Conservation (phyloP, 2,797 vertebrate species). For the Pipistrellus pipistrellus region DNA sequence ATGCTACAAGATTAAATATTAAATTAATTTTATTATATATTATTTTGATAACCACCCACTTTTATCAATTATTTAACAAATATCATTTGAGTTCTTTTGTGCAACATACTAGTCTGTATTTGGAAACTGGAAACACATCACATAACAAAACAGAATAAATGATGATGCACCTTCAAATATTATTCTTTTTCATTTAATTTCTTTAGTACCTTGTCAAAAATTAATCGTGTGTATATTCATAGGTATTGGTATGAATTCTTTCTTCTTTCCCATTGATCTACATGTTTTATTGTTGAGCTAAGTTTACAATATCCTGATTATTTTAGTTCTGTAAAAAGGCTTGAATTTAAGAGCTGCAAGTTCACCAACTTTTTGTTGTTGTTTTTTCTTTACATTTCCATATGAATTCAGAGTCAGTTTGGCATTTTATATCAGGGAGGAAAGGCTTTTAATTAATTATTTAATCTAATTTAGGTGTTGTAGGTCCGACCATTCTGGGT, state of each 20-base stretch:
- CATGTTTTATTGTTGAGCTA: neutral
- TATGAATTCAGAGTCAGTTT: neutral
- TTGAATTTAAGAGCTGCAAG: neutral
- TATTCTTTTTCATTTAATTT: neutral
- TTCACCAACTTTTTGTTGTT: neutral
- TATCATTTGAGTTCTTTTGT: neutral
- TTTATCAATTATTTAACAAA: neutral
- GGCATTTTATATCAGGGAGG: neutral
- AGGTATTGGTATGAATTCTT: neutral
- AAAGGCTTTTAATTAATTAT: neutral
- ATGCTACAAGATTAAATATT: neutral
- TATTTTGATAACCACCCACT: neutral
- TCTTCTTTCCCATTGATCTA: neutral
- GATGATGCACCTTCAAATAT: neutral
- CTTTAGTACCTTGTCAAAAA: neutral
- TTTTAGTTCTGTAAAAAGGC: neutral
- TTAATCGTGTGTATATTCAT: neutral
- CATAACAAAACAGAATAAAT: neutral
- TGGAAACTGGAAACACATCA: neutral
- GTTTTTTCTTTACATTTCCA: neutral
- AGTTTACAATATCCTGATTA: neutral
- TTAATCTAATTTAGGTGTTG: neutral
- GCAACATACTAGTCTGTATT: neutral
- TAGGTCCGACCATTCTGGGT: neutral
- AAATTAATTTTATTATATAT: neutral